These are phyloP conservation scores for Dendrocincla fuliginosa DNA, from an alignment of 2,797 vertebrate species.

Conservation along the genomic window DNA sequence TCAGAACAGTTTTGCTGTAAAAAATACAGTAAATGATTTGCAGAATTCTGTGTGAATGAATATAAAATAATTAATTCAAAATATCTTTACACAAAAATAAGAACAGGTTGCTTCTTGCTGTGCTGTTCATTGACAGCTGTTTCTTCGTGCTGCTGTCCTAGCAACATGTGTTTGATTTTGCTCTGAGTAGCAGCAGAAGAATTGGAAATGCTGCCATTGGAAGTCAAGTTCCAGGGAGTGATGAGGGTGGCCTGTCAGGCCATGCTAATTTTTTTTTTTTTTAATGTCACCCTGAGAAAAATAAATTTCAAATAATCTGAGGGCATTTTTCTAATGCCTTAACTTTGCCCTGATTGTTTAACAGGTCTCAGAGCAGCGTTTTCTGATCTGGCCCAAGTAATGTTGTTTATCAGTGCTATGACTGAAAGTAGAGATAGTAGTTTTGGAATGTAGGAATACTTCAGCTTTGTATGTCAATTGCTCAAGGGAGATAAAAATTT, in stretches of 20 bases:
- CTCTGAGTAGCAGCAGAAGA: not conserved
- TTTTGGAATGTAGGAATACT: not conserved
- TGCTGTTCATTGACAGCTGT: not conserved
- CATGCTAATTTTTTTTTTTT: not conserved
- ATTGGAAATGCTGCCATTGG: not conserved
- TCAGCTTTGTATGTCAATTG: not conserved
- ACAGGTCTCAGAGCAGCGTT: fast-evolving
- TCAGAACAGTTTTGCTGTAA: not conserved
- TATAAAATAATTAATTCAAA: not conserved
- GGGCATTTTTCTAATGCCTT: not conserved
- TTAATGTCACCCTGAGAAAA: not conserved
- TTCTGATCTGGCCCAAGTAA: not conserved
- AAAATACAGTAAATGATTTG: not conserved
- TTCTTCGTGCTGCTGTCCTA: not conserved
- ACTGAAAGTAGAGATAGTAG: not conserved
- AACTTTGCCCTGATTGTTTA: not conserved
- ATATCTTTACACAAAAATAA: not conserved
- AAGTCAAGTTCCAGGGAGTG: not conserved
- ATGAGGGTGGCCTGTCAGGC: not conserved
- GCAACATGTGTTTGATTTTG: not conserved
- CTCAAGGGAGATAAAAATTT: not conserved
- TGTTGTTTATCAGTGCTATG: not conserved
- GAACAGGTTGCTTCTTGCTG: not conserved
- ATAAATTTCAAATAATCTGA: not conserved
- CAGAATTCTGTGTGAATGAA: not conserved